These are phyloP conservation scores for Octonoba sinensis DNA, from an alignment of 2,888 invertebrate genomes.

Conservation along the genomic window DNA sequence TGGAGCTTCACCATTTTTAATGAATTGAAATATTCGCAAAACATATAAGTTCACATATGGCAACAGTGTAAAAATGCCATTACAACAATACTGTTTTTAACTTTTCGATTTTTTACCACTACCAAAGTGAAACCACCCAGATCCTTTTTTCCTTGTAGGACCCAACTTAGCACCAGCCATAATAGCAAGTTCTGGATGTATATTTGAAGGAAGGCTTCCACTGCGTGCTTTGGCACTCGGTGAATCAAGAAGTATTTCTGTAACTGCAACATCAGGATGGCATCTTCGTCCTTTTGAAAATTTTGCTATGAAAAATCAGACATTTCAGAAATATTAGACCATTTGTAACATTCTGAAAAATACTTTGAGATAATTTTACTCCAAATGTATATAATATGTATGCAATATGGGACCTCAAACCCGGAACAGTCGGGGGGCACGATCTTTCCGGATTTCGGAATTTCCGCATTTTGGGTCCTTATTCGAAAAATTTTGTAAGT, in stretches of 20 bases:
- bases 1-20: too few relatives aligned
- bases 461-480: too few relatives aligned
- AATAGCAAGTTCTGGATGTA: slow-evolving; percentile 63
- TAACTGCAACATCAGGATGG: slow-evolving; percentile 66
- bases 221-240: slow-evolving; percentile 62
- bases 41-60: slow-evolving; percentile 27
- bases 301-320: slow-evolving; percentile 44
- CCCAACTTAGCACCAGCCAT: slow-evolving; percentile 56
- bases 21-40: too few relatives aligned
- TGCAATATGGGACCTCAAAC: too few relatives aligned
- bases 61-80: slow-evolving; percentile 44
- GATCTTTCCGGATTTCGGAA: too few relatives aligned
- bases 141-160: slow-evolving; percentile 64
- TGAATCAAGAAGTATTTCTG: slow-evolving; percentile 65
- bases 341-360: neutral
- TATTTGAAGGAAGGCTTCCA: slow-evolving; percentile 66
- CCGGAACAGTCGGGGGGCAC: too few relatives aligned
- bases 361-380: neutral
- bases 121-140: slow-evolving; percentile 67
- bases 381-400: neutral
- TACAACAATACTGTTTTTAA: slow-evolving; percentile 32
- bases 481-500: too few relatives aligned
- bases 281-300: slow-evolving; percentile 62
- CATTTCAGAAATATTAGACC: neutral
- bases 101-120: slow-evolving; percentile 65